Evolutionary conservation across 2,888 invertebrate species (phyloP).

Genomic region (Hoplodrina ambigua): DNA sequence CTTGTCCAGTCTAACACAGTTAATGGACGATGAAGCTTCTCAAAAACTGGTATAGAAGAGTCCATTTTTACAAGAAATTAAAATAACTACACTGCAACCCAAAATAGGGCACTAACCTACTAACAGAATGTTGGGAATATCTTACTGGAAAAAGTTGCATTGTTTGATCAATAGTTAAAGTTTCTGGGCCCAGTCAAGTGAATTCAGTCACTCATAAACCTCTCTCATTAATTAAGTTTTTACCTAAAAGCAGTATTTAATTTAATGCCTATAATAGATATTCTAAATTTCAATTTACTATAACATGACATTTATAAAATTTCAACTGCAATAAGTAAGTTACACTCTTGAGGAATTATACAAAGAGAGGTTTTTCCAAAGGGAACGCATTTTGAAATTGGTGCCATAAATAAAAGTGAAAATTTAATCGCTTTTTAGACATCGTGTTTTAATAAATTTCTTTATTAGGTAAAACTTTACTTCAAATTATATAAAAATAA

Average conservation of each 20-base stretch:
- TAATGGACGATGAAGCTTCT: conserved; percentile 92
- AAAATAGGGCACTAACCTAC: neutral
- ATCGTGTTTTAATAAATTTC: neutral
- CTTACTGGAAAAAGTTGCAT: neutral
- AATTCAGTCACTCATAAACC: neutral
- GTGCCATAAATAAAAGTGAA: conserved; percentile 1
- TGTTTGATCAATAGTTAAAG: conserved; percentile 44
- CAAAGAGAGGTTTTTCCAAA: too few relatives aligned
- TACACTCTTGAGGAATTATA: too few relatives aligned
- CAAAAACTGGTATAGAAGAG: conserved; percentile 88
- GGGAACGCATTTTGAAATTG: conserved; percentile 19
- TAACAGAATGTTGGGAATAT: neutral
- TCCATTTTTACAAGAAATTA: conserved; percentile 74
- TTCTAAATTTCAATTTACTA: too few relatives aligned
- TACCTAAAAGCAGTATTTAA: neutral
- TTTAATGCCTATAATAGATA: neutral
- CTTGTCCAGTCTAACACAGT: conserved; percentile 94
- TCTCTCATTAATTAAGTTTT: neutral
- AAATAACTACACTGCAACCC: conserved; percentile 7
- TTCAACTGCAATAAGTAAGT: too few relatives aligned
- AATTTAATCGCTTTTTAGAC: neutral
- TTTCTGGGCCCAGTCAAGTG: neutral
- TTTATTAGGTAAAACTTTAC: neutral
- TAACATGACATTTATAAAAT: too few relatives aligned
- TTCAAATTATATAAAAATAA: neutral